Evolutionary conservation across 2,113 vertebrate genomes (phyloP).

Genomic region (Paratilapia polleni): DNA sequence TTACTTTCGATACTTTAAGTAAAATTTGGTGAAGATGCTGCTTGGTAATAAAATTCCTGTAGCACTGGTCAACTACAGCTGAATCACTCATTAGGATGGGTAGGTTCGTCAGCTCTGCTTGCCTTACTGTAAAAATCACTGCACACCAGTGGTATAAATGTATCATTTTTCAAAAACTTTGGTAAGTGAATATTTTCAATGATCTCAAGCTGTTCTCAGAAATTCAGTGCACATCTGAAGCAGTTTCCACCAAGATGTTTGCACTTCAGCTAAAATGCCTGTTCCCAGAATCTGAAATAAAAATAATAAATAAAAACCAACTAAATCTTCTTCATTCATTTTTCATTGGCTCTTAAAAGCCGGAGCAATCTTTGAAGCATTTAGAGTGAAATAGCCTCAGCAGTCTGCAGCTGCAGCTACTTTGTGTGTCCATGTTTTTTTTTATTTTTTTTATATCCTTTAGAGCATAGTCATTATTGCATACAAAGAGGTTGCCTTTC

Average conservation of each 20-base stretch:
- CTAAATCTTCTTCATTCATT: conserved; percentile 19
- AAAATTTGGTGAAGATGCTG: too few relatives aligned
- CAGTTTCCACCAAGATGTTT: neutral
- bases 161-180: conserved; percentile 7
- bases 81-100: neutral
- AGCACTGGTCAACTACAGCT: too few relatives aligned
- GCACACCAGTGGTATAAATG: neutral
- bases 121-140: neutral
- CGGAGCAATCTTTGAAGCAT: neutral
- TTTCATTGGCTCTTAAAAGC: conserved; percentile 28
- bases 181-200: conserved; percentile 14
- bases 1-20: too few relatives aligned
- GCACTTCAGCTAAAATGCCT: neutral
- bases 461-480: conserved; percentile 10
- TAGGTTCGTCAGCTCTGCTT: neutral
- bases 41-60: too few relatives aligned
- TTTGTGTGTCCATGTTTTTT: neutral
- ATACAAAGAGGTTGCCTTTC: conserved; percentile 12
- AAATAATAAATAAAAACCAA: neutral
- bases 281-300: neutral
- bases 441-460: neutral
- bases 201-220: conserved; percentile 20
- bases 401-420: neutral
- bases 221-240: conserved; percentile 11
- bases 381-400: neutral